Conservation (phyloP, 2,797 vertebrate genomes). For the Alcedo atthis region DNA sequence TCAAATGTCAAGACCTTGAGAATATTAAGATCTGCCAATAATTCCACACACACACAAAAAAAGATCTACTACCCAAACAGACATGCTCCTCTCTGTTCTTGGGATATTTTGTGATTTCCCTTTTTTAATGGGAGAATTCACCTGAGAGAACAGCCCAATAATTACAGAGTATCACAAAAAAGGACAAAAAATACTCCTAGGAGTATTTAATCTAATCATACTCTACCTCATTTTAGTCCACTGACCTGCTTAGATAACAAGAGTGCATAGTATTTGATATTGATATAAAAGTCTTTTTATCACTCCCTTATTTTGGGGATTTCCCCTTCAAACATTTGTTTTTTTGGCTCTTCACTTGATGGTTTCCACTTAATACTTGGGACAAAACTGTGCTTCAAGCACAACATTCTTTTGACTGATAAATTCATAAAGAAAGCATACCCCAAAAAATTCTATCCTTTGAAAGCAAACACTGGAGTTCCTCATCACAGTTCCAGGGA, state of each 20-base stretch:
- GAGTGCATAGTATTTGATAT: background rate
- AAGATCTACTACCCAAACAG: background rate
- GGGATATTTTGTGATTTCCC: background rate
- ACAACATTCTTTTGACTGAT: background rate
- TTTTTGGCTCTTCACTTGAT: background rate
- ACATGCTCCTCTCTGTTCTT: background rate
- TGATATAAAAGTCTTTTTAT: background rate
- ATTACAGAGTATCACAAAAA: background rate
- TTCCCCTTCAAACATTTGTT: background rate
- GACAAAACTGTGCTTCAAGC: background rate
- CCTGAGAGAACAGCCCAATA: background rate
- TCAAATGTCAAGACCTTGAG: background rate
- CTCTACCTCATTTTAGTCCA: background rate
- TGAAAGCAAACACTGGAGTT: background rate
- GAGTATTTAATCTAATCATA: background rate
- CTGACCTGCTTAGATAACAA: background rate
- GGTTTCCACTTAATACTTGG: background rate
- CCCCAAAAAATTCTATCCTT: background rate
- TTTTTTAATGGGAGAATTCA: background rate
- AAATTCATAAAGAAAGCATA: background rate
- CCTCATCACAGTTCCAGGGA: background rate
- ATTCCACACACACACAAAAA: background rate
- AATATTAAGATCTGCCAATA: background rate
- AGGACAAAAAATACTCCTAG: background rate
- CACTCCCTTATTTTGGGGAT: background rate